Base-by-base conservation (phyloP, 1,140 invertebrate species). In the Hesperophylax magnus region DNA sequence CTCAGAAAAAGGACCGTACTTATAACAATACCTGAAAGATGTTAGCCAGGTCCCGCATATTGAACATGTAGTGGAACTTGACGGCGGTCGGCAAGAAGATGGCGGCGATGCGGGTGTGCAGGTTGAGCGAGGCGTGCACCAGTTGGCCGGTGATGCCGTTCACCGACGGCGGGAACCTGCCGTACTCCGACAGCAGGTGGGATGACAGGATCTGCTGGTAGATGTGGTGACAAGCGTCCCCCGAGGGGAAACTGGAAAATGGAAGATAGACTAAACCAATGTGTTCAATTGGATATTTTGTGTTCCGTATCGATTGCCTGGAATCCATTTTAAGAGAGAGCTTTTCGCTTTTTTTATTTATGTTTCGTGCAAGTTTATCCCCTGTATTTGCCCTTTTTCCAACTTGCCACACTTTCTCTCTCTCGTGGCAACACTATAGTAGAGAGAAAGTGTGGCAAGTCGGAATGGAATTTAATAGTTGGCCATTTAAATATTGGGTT, bases 21-120 rank as follows among this genome's bases (percentile, higher is more conserved):
- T 34, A 60, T 47, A 17, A 65, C 39, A 22, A 17, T 20, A 95
- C 94, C 91, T 96, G 94, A 86, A 96, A 96, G 78, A 96, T 95
- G 87, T 98, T 98, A 3, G 97, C 96, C 6, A 98, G 89, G 88
- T 99, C 98, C 81, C 97, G 90, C 47, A 99, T 89, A 88, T 98
- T 99, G 88, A 98, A 98, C 65, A 96, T 92, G 85, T 99, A 99
- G 88, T 98, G 97, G 87, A 98, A 99, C 88, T 98, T 98, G 52
- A 97, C 91, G 9, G 97, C 97, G 0, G 97, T 98, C 5, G 97
- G 97, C 63, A 98, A 89, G 89, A 98, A 98, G 0, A 91, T 93
- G 1, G 92, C 85, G 0, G 93, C 86, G 0, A 98, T 91, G 87
- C 94, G 96, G n/a, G 90, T 88, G 86, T 98, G 97, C 2, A 98